A percentile compares a stretch with the other conserved stretches of the same genome.
Evolutionary conservation across 2,888 invertebrate genomes (phyloP).

Genomic region (Himalopsyche tibetana): DNA sequence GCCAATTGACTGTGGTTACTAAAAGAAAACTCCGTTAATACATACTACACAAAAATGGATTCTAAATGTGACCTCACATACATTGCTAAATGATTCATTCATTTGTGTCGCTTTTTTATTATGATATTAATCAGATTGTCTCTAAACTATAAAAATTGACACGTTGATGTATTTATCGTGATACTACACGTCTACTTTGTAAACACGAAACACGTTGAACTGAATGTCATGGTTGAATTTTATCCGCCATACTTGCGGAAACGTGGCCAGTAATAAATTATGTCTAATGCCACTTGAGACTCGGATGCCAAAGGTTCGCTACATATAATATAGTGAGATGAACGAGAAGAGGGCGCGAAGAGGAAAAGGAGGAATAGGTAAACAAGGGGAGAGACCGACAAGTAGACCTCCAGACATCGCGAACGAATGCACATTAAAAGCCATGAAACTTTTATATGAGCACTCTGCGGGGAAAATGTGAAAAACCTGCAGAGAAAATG

Average conservation of each 20-base stretch:
- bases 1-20: too few species aligned
- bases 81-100: too few species aligned
- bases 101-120: too few species aligned
- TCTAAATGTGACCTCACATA: too few species aligned
- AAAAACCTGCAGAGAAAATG: conserved; percentile 3
- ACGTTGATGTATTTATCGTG: too few species aligned
- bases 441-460: conserved; percentile 41
- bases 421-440: conserved; percentile 39
- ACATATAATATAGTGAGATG: background rate
- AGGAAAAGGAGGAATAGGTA: conserved; percentile 20
- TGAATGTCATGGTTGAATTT: too few species aligned
- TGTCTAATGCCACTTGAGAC: conserved; percentile 5
- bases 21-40: too few species aligned
- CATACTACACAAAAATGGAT: too few species aligned
- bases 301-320: background rate
- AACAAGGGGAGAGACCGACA: conserved; percentile 8
- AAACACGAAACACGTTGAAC: too few species aligned
- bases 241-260: background rate
- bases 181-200: too few species aligned
- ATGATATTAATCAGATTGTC: too few species aligned
- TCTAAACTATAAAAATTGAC: too few species aligned
- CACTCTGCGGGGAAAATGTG: conserved; percentile 4
- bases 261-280: conserved; percentile 10
- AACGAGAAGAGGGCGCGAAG: conserved; percentile 15
- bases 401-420: conserved; percentile 39